These are phyloP conservation scores for Lepidurus packardi DNA, from an alignment of 1,140 invertebrate species.

Conservation along the genomic window DNA sequence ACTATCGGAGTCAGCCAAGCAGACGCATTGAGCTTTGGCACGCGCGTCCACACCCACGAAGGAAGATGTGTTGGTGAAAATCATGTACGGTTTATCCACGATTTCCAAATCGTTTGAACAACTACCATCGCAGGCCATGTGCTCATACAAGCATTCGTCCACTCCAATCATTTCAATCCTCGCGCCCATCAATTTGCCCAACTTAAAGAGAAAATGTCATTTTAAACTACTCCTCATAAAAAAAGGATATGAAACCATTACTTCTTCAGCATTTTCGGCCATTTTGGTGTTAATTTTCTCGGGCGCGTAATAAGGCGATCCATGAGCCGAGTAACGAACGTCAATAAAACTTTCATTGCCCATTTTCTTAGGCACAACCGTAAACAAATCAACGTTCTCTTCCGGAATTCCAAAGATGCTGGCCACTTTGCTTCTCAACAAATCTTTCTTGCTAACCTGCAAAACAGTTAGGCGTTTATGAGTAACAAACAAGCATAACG, in stretches of 20 bases:
- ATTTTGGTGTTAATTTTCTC: slow-evolving; percentile 78
- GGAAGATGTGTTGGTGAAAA: slow-evolving; percentile 82
- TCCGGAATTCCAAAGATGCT: slow-evolving; percentile 65
- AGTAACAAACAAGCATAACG: neutral
- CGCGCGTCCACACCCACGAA: slow-evolving; percentile 80
- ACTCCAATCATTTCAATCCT: slow-evolving; percentile 78
- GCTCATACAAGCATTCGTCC: slow-evolving; percentile 75
- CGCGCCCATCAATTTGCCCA: slow-evolving; percentile 63
- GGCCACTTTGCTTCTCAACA: slow-evolving; percentile 60
- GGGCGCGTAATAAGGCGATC: slow-evolving; percentile 79
- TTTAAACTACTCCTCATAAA: slow-evolving; percentile 31
- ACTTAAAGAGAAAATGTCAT: too few species aligned
- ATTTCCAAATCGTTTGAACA: slow-evolving; percentile 67
- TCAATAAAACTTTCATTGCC: slow-evolving; percentile 55
- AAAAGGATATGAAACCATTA: slow-evolving; percentile 42
- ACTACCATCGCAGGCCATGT: slow-evolving; percentile 59
- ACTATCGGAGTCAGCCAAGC: slow-evolving; percentile 50
- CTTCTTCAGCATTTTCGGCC: slow-evolving; percentile 58
- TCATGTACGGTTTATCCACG: slow-evolving; percentile 57
- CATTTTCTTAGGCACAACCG: slow-evolving; percentile 54
- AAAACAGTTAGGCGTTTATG: neutral
- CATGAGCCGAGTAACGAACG: slow-evolving; percentile 83
- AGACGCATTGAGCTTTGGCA: slow-evolving; percentile 63
- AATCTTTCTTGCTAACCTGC: slow-evolving; percentile 60
- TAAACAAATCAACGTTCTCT: slow-evolving; percentile 87